Percentiles rank a stretch among this genome's conserved stretches.
phyloP scores from a whole-genome alignment of 2,888 invertebrate genomes.

The Troides helena region DNA sequence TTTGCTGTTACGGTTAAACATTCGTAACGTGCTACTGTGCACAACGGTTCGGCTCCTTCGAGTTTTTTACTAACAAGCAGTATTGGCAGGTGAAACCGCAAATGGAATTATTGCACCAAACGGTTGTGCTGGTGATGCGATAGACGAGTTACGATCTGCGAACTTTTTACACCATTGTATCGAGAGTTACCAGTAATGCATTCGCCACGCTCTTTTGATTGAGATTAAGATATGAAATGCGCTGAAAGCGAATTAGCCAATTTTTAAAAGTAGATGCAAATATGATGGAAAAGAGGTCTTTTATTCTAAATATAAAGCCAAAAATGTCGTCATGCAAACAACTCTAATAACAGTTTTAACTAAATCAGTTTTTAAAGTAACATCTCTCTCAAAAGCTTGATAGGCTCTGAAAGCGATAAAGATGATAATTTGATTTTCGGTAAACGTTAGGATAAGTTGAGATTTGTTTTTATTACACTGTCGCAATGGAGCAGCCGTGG shows the following conservation, averaged over 20 bases:
- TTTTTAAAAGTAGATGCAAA: too few relatives aligned
- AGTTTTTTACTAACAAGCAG: constrained; percentile 45
- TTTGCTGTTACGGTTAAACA: constrained; percentile 40
- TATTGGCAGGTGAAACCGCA: constrained; percentile 65
- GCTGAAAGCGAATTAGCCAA: too few relatives aligned
- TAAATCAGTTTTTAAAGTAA: not conserved
- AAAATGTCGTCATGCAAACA: not conserved
- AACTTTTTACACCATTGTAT: not conserved
- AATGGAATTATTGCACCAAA: constrained; percentile 21
- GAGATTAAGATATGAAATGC: too few relatives aligned
- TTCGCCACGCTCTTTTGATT: not conserved
- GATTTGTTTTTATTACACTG: constrained; percentile 19
- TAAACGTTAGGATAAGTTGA: constrained; percentile 32
- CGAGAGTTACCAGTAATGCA: not conserved
- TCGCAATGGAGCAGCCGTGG: not conserved
- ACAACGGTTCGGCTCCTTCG: constrained; percentile 42
- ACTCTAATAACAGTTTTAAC: not conserved
- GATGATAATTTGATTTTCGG: constrained; percentile 2
- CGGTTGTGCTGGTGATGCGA: constrained; percentile 2
- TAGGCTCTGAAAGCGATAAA: not conserved
- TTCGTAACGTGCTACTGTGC: constrained; percentile 36
- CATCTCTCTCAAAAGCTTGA: not conserved
- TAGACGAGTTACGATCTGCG: not conserved
- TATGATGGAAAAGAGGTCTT: too few relatives aligned
- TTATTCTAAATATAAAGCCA: too few relatives aligned